Base-by-base conservation (phyloP, 2,113 vertebrate species). In the Ailuropoda melanoleuca region DNA sequence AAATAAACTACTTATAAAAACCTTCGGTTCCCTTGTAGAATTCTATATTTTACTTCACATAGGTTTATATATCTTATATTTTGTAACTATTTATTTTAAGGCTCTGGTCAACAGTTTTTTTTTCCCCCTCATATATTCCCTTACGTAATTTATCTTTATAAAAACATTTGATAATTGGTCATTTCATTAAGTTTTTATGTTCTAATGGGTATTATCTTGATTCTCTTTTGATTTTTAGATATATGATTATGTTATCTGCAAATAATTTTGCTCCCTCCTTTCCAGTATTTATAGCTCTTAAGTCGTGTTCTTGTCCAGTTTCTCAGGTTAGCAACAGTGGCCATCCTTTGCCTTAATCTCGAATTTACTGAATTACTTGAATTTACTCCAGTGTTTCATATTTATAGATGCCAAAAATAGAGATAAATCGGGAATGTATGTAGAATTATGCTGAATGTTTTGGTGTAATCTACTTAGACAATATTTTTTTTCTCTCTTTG, bases 11-110 rank as follows among this genome's bases (percentile, higher is more conserved):
- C n/a, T 80, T 72, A 39, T 39, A 87, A 66, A 50, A 87, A 55
- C 13, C 26, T 81, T 43, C 48, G 15, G 83, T 43, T 78, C 15
- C 15, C 17, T 95, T 53, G 9, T 74, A 77, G 6, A 68, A 34
- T 81, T 87, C 55, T 77, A 50, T 60, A 77, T 92, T 75, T 91
- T 82, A 21, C 24, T 78, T 84, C 10, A 60, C 8, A 6, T 55
- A 82, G 64, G 19, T 81, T 56, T 81, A 43, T 43, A 48, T 75
- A 43, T 70, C 53, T 50, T 60, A 43, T 53, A 29, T 88, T 74
- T 96, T 75, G 60, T 88, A 83, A 10, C 12, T 70, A 37, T 8
- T n/a, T 83, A 83, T 88, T 82, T 77, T 92, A 93, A 90, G 34
- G 24, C 19, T n/a, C 50, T 58, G 3, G 8, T 87, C 29, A 68